Percentiles rank a stretch among this genome's conserved stretches.
phyloP scores from a whole-genome alignment of 2,797 vertebrate genomes.

The Balearica regulorum region DNA sequence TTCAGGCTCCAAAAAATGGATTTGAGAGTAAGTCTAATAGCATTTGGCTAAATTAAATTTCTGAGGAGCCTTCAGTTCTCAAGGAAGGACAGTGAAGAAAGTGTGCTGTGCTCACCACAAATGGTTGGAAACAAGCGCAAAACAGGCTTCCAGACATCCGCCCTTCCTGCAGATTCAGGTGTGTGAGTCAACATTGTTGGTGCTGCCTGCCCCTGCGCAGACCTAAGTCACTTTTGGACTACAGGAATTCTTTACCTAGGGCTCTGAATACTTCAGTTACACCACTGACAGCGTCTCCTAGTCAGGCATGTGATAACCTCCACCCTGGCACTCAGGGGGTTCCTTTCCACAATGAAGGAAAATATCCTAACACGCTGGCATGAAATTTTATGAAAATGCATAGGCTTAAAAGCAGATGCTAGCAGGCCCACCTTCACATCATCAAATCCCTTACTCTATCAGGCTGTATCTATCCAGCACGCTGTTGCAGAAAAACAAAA shows the following conservation, averaged over 20 bases:
- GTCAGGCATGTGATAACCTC: neutral
- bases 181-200: neutral
- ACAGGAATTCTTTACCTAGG: neutral
- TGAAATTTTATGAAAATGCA: neutral
- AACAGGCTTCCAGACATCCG: neutral
- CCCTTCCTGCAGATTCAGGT: neutral
- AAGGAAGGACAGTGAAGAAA: neutral
- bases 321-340: neutral
- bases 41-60: neutral
- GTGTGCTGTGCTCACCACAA: accelerated
- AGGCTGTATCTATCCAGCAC: neutral
- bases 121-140: neutral
- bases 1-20: neutral
- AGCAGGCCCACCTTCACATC: neutral
- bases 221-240: neutral
- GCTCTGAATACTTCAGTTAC: neutral
- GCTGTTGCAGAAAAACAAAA: neutral
- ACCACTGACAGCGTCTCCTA: neutral
- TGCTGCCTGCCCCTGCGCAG: neutral
- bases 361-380: neutral
- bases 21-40: neutral
- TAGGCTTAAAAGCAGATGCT: neutral
- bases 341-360: neutral
- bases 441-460: neutral
- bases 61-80: neutral